Conservation (phyloP, 2,888 invertebrate species). For the Synergus japonicus region DNA sequence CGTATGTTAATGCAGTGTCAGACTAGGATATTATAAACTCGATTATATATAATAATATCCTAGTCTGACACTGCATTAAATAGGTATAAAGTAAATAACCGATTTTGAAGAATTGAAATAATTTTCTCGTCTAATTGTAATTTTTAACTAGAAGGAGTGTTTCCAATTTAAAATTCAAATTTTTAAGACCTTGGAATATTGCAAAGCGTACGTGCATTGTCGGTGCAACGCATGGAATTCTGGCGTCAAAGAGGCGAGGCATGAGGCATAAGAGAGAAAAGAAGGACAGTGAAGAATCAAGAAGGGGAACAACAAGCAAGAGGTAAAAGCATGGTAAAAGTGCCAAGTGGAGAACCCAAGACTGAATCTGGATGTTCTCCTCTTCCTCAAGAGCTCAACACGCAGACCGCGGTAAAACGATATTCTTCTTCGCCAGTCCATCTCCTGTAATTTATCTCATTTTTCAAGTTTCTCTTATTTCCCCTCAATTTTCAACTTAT, state of each 20-base stretch:
- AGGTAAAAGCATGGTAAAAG: slow-evolving; percentile 12
- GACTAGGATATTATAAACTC: too few species aligned
- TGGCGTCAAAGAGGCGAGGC: slow-evolving; percentile 38
- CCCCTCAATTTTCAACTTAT: slow-evolving; percentile 1
- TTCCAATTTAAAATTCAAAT: slow-evolving; percentile 26
- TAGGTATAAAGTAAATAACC: background rate
- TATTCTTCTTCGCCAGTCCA: background rate
- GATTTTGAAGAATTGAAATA: background rate
- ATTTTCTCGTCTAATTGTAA: background rate
- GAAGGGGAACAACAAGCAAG: slow-evolving; percentile 13
- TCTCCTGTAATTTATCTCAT: slow-evolving; percentile 25
- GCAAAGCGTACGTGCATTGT: slow-evolving; percentile 29
- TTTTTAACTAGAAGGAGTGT: slow-evolving; percentile 29
- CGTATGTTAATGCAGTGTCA: too few species aligned
- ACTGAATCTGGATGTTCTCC: slow-evolving; percentile 39
- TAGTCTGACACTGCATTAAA: too few species aligned
- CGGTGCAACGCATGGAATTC: slow-evolving; percentile 36
- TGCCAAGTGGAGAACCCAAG: background rate
- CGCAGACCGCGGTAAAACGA: slow-evolving; percentile 28
- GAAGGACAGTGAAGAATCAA: slow-evolving; percentile 31
- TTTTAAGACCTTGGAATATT: slow-evolving; percentile 26
- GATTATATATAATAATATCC: too few species aligned
- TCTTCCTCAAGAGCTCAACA: slow-evolving; percentile 16
- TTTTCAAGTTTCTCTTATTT: background rate
- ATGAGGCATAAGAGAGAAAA: background rate